Conservation (phyloP, 2,113 vertebrate species). For the Sinocyclocheilus grahami region DNA sequence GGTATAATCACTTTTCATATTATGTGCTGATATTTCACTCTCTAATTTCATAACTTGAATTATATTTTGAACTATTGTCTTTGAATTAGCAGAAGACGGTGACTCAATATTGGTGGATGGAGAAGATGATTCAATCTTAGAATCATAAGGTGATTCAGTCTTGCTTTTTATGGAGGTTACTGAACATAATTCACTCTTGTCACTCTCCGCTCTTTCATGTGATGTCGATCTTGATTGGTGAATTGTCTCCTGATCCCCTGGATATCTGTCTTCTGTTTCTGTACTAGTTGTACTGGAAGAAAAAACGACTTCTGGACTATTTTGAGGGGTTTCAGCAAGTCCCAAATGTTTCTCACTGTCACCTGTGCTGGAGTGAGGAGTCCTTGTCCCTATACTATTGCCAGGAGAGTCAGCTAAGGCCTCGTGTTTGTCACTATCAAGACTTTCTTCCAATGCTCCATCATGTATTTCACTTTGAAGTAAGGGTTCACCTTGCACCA, state of each 20-base stretch:
- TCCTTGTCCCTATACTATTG: conserved; percentile 73
- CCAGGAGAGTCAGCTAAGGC: conserved; percentile 73
- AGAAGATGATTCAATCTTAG: neutral
- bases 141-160: neutral
- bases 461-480: conserved; percentile 73
- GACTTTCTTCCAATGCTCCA: conserved; percentile 71
- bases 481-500: conserved; percentile 49
- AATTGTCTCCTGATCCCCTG: neutral
- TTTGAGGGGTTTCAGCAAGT: conserved; percentile 77
- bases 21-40: neutral
- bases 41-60: neutral
- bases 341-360: conserved; percentile 83
- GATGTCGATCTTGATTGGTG: neutral
- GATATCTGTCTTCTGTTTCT: conserved; percentile 27
- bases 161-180: neutral
- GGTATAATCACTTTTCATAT: neutral
- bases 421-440: conserved; percentile 79
- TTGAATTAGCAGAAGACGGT: neutral
- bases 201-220: neutral
- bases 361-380: conserved; percentile 80
- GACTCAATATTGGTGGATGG: neutral
- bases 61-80: neutral
- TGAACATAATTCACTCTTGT: neutral
- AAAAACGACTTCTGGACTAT: conserved; percentile 78
- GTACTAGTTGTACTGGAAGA: conserved; percentile 66